These are phyloP conservation scores for Liasis olivaceus DNA, from an alignment of 2,797 vertebrate genomes.

Conservation along the genomic window DNA sequence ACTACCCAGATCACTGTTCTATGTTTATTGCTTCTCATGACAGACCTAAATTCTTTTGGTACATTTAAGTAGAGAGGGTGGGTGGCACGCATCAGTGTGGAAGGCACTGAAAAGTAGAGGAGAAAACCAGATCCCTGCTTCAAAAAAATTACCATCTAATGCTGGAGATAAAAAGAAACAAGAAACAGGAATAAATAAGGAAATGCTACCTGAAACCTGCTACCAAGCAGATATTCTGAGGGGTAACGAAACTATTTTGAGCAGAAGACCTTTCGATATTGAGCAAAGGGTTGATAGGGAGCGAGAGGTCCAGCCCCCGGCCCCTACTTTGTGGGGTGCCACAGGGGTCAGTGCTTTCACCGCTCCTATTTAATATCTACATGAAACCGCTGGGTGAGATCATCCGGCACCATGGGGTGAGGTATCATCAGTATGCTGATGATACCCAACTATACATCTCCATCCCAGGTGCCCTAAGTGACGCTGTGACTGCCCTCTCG, in stretches of 20 bases:
- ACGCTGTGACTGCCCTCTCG: no score
- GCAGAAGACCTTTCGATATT: not conserved
- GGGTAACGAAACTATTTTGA: not conserved
- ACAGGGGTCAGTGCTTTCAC: no score
- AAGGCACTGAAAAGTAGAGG: not conserved
- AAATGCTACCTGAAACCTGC: not conserved
- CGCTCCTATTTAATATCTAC: no score
- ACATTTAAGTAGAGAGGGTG: not conserved
- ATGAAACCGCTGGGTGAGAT: no score
- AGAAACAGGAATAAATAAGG: not conserved
- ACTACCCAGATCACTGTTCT: not conserved
- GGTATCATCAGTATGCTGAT: no score
- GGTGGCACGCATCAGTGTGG: not conserved
- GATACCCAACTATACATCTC: no score
- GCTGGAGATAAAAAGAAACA: not conserved
- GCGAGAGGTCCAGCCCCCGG: no score
- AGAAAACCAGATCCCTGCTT: not conserved
- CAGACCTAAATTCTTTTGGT: not conserved
- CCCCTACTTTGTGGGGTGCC: no score
- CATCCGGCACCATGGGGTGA: no score
- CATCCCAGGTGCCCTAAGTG: no score
- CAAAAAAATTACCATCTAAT: not conserved
- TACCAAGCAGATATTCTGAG: not conserved
- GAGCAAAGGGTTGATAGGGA: no score
- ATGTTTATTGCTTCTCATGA: not conserved